Evolutionary conservation across 2,888 invertebrate genomes (phyloP).

Genomic region (Desoria tigrina): DNA sequence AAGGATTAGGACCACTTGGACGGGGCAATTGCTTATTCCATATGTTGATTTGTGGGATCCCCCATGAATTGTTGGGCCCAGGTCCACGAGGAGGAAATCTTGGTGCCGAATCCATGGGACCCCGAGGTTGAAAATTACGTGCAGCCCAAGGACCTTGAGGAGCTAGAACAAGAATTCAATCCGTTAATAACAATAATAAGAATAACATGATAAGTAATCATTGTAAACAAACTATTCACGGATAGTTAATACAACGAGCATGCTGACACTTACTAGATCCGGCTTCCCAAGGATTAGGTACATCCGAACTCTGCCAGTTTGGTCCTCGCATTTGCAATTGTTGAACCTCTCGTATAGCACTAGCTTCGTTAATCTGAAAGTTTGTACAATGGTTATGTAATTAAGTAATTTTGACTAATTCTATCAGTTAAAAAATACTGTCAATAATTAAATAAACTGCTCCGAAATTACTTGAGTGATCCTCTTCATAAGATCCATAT

Average conservation of each 20-base stretch:
- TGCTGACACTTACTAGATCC: too few species aligned
- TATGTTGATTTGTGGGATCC: conserved; percentile 28
- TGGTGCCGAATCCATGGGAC: neutral
- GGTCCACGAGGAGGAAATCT: conserved; percentile 11
- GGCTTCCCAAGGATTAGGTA: conserved; percentile 46
- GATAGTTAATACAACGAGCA: too few species aligned
- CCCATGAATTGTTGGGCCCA: conserved; percentile 23
- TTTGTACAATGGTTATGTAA: too few species aligned
- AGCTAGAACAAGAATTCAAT: conserved; percentile 13
- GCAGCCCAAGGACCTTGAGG: conserved; percentile 9
- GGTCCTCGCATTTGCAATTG: conserved; percentile 47
- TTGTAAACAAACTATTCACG: neutral
- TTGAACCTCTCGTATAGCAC: conserved; percentile 72
- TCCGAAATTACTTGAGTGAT: conserved; percentile 44
- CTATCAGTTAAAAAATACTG: conserved; percentile 4
- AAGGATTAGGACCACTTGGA: conserved; percentile 49
- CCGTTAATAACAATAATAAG: neutral
- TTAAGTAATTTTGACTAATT: too few species aligned
- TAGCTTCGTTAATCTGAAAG: conserved; percentile 75
- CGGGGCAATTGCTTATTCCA: neutral
- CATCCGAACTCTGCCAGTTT: conserved; percentile 9
- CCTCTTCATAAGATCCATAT: conserved; percentile 41
- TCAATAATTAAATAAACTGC: too few species aligned
- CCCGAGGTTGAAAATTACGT: conserved; percentile 31
- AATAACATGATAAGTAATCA: too few species aligned